phyloP scores from a whole-genome alignment of 2,797 vertebrate genomes.

The Carduelis carduelis region DNA sequence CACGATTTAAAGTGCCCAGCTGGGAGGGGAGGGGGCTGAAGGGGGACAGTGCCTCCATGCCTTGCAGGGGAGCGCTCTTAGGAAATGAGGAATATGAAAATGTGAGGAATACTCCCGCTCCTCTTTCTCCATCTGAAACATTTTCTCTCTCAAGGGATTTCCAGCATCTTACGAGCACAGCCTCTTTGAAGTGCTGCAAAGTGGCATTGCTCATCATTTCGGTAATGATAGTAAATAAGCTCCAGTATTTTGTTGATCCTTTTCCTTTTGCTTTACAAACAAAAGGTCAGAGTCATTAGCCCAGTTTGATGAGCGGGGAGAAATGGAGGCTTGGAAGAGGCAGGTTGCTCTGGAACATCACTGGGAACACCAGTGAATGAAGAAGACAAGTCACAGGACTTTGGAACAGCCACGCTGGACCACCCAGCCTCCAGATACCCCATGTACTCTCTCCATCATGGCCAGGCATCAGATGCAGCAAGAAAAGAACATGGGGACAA shows the following conservation, averaged over 20 bases:
- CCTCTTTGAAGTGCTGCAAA: constrained; percentile 25
- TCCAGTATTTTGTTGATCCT: constrained; percentile 46
- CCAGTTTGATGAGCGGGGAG: background rate
- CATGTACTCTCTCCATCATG: accelerated
- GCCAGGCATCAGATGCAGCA: background rate
- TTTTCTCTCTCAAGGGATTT: constrained; percentile 39
- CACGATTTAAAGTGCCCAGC: background rate
- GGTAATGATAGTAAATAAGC: constrained; percentile 58
- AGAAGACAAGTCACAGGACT: background rate
- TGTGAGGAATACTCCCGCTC: background rate
- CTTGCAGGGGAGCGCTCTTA: background rate
- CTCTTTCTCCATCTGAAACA: constrained; percentile 10
- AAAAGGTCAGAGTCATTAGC: constrained; percentile 63
- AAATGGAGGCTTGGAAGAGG: background rate
- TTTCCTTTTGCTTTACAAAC: constrained; percentile 57
- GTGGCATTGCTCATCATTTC: constrained; percentile 40
- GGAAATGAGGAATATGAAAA: background rate
- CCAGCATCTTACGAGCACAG: constrained; percentile 4
- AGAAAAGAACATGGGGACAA: background rate
- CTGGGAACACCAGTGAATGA: background rate
- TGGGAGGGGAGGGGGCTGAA: background rate
- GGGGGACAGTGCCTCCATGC: background rate
- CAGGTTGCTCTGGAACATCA: background rate
- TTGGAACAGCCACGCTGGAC: background rate
- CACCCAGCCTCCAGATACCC: background rate